These are phyloP conservation scores for Carapus acus DNA, from an alignment of 2,797 vertebrate genomes.

Conservation along the genomic window DNA sequence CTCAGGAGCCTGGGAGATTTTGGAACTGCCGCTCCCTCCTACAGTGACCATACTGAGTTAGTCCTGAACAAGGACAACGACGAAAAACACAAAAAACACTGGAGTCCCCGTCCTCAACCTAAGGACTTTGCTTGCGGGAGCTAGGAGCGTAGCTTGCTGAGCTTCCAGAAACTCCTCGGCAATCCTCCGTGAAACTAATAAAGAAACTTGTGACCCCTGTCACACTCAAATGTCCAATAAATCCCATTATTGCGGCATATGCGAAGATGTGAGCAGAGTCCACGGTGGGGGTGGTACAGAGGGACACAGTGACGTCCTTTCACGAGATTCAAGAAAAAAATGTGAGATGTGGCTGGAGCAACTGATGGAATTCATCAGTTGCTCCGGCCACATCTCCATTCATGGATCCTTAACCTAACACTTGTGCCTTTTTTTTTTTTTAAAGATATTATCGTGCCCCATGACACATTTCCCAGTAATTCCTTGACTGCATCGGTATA, in stretches of 20 bases:
- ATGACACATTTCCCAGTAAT: too few relatives aligned
- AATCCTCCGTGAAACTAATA: background rate
- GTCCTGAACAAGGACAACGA: slow-evolving; percentile 7
- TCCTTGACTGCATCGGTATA: too few relatives aligned
- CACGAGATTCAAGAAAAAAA: slow-evolving; percentile 4
- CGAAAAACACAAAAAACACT: background rate
- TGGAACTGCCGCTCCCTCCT: background rate
- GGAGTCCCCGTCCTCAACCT: background rate
- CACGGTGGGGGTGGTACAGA: background rate
- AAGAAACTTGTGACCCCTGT: background rate
- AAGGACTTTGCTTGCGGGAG: too few relatives aligned
- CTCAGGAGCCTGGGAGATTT: slow-evolving; percentile 17
- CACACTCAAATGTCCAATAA: slow-evolving; percentile 29
- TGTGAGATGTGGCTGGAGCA: too few relatives aligned
- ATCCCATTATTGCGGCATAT: background rate
- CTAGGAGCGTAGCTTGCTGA: background rate
- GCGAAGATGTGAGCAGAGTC: slow-evolving; percentile 24
- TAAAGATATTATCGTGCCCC: too few relatives aligned
- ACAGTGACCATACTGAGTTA: slow-evolving; percentile 15
- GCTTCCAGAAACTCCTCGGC: background rate
- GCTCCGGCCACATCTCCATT: too few relatives aligned
- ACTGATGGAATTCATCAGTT: too few relatives aligned
- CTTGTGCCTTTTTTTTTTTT: too few relatives aligned
- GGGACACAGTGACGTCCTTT: background rate
- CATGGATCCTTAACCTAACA: too few relatives aligned